Conservation (phyloP, 2,888 invertebrate genomes). For the Dinocampus coccinellae region DNA sequence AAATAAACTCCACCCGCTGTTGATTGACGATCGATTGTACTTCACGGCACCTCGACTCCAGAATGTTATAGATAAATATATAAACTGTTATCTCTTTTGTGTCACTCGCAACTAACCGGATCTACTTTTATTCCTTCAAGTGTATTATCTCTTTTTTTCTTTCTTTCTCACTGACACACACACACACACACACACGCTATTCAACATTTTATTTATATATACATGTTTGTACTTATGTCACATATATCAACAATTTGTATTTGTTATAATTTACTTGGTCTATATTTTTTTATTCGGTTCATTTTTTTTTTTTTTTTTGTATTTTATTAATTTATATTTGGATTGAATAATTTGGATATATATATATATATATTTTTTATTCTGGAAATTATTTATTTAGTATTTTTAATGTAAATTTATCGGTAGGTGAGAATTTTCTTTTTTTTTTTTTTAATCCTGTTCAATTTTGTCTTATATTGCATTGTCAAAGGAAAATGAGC, state of each 20-base stretch:
- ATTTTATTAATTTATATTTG: no score
- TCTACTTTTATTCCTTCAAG: slow-evolving; percentile 29
- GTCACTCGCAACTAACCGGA: slow-evolving; percentile 29
- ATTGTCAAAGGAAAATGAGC: background rate
- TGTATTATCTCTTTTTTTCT: background rate
- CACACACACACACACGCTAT: slow-evolving; percentile 29
- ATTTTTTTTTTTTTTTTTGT: no score
- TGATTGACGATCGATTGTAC: slow-evolving; percentile 31
- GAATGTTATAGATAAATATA: background rate
- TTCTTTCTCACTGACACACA: slow-evolving; percentile 10
- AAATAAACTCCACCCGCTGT: slow-evolving; percentile 17
- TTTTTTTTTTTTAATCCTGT: background rate
- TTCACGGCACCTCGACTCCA: background rate
- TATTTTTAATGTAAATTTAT: background rate
- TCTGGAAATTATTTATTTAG: no score
- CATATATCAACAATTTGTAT: no score
- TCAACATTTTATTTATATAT: no score
- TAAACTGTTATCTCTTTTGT: slow-evolving; percentile 20
- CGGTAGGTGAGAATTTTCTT: background rate
- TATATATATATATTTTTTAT: no score
- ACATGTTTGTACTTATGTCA: background rate
- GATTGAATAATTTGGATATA: no score
- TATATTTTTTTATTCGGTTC: no score
- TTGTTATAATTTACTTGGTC: no score
- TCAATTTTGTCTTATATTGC: background rate